A percentile compares a stretch with the other conserved stretches of the same genome.
phyloP scores from a whole-genome alignment of 2,888 invertebrate species.

The Hypsopygia costalis region DNA sequence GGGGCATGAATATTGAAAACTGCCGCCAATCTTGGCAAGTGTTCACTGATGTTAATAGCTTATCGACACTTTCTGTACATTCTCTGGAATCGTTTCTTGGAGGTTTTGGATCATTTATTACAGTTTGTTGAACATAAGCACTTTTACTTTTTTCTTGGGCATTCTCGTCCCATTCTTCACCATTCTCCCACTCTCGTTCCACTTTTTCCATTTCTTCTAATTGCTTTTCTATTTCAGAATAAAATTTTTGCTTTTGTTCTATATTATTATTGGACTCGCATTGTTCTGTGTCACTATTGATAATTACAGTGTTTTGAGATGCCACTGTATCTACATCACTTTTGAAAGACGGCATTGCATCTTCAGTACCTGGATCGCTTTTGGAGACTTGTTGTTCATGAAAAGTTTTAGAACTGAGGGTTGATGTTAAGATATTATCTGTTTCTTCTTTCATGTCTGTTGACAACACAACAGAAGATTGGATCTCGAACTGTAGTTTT shows the following conservation, averaged over 20 bases:
- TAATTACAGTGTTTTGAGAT: not conserved
- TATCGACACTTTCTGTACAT: slow-evolving; percentile 12
- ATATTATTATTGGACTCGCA: too few species aligned
- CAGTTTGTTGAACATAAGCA: slow-evolving; percentile 3
- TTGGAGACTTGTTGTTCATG: too few species aligned
- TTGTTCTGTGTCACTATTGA: not conserved
- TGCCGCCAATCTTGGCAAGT: slow-evolving; percentile 55
- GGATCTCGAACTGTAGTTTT: not conserved
- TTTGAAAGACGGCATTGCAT: not conserved
- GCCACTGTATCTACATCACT: not conserved
- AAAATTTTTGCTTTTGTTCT: slow-evolving; percentile 18
- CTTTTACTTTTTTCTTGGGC: slow-evolving; percentile 11
- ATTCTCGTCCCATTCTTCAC: slow-evolving; percentile 50
- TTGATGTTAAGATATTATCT: not conserved
- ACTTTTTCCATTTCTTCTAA: slow-evolving; percentile 52
- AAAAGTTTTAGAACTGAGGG: too few species aligned
- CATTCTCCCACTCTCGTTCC: slow-evolving; percentile 61
- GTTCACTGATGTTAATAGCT: slow-evolving; percentile 27
- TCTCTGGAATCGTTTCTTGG: slow-evolving; percentile 28
- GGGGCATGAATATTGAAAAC: slow-evolving; percentile 48
- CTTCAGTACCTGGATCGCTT: too few species aligned
- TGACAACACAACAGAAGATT: not conserved
- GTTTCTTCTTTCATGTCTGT: not conserved
- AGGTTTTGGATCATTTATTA: slow-evolving; percentile 37
- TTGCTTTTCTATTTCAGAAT: slow-evolving; percentile 36